Percentiles rank a stretch among this genome's conserved stretches.
Evolutionary conservation across 2,888 invertebrate species (phyloP).

Genomic region (Trissonchulus latispiculum): DNA sequence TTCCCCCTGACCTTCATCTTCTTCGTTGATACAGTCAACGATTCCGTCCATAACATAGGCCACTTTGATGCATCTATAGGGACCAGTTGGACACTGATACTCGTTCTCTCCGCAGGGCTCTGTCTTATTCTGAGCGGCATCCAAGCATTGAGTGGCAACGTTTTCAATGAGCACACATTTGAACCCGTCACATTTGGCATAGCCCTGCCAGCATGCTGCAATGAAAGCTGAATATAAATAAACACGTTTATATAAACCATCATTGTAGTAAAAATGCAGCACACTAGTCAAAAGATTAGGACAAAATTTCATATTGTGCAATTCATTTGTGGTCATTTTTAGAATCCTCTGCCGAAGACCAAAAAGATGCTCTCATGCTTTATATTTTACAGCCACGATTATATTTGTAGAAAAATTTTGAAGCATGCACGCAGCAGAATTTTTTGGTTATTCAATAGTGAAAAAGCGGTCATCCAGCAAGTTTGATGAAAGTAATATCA

Average conservation of each 20-base stretch:
- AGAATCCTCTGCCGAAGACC: too few species aligned
- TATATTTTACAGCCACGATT: too few species aligned
- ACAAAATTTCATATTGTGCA: too few species aligned
- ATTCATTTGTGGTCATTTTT: too few species aligned
- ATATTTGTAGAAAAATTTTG: too few species aligned
- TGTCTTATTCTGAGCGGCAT: not conserved
- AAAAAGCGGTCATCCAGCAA: too few species aligned
- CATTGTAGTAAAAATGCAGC: too few species aligned
- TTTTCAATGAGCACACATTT: not conserved
- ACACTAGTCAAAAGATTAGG: too few species aligned
- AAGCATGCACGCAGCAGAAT: too few species aligned
- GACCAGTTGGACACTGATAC: constrained; percentile 30
- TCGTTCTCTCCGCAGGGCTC: not conserved
- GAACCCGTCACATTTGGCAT: not conserved
- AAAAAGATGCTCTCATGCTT: too few species aligned
- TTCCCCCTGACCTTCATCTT: constrained; percentile 43
- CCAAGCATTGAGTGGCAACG: not conserved
- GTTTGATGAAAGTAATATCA: too few species aligned
- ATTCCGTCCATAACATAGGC: constrained; percentile 37
- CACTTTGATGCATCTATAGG: constrained; percentile 33
- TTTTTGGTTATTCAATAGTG: too few species aligned
- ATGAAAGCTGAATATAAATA: not conserved
- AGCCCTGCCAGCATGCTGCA: not conserved
- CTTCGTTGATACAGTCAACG: constrained; percentile 42
- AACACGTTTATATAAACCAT: not conserved